Evolutionary conservation across 1,140 invertebrate genomes (phyloP), one percentile per base, ranked within the genome.

Genomic region (Telenomus remus): DNA sequence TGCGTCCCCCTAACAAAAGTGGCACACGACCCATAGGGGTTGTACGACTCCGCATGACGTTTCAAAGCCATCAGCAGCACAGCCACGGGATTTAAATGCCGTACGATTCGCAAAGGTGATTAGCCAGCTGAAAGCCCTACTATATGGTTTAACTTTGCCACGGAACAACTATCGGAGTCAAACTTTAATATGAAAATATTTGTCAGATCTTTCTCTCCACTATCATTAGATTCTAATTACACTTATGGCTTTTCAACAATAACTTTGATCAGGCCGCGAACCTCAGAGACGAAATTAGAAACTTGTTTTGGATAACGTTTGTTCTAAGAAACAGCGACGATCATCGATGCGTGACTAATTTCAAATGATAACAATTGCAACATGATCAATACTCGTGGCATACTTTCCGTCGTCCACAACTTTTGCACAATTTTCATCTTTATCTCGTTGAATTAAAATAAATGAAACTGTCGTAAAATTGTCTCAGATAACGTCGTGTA

Each of bases 61-160:
- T 84, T 81, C 76, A 78, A 78, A 79, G 68, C 60, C 60, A 59
- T 66, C 72, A 61, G 54, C 35, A 72, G 70, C 65, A 70, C n/a
- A 60, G 71, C 73, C 66, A 78, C 69, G 79, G 80, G 82, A 84
- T 84, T 85, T 84, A 84, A 85, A 84, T 80, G 80, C 79, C 79
- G 70, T 64, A 68, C 64, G 57, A 78, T 81, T 78, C 76, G 78
- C 75, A 77, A 77, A 80, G 78, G 78, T 80, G 78, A 80, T 80
- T 80, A 80, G 74, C 75, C 71, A 71, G 75, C 76, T 73, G 78
- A 72, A 80, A 79, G 73, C 72, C 56, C 27, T 59, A 51, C 69
- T 73, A 27, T 65, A 68, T 53, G 73, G 74, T 73, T 76, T 79
- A 76, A 76, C 74, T 79, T 79, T 57, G 69, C 68, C 78, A 74